Evolutionary conservation across 1,140 invertebrate genomes (phyloP), one percentile per base, ranked within the genome.

Genomic region (Octopus sinensis): DNA sequence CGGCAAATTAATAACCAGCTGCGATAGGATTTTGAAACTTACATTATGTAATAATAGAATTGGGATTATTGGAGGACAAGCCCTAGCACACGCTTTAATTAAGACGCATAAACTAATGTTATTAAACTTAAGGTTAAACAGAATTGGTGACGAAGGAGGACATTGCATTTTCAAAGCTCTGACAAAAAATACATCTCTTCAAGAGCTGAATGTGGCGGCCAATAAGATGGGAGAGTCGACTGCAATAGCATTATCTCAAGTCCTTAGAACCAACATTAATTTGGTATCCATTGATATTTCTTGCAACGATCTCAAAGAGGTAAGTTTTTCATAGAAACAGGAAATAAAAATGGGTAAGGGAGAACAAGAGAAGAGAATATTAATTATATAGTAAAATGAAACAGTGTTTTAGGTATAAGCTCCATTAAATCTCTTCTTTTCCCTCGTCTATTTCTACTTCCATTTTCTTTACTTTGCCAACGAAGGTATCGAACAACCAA

Each of bases 61-160:
- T 7, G 79, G 86, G 78, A 84, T 85, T 6, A 83, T 85, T 54
- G 91, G 91, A 10, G 89, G 88, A 5, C 89, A 90, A 83, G 91
- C 90, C 17, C 89, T 91, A 73, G 90, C 90, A 68, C 89, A 90
- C 85, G 89, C 89, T 13, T 82, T 91, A 23, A 89, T 87, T 6
- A 91, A 90, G 84, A 91, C 90, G 78, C 87, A 84, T 6, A 89
- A 88, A 43, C 83, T 91, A 13, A 83, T 87, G 81, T 84, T 53
- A 53, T 82, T 91, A 9, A 86, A 90, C 77, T 79, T 91, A 9
- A 80, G 89, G 80, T 82, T 91, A 53, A 91, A 91, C 85, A 83
- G 89, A 23, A 81, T 91, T 43, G 90, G 88, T 23, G 91, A 91
- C 84, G 91, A 91, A 83, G 91, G 90, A 62, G 91, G 90, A 23